Evolutionary conservation across 1,140 invertebrate genomes (phyloP).

Genomic region (Laupala kohalensis): DNA sequence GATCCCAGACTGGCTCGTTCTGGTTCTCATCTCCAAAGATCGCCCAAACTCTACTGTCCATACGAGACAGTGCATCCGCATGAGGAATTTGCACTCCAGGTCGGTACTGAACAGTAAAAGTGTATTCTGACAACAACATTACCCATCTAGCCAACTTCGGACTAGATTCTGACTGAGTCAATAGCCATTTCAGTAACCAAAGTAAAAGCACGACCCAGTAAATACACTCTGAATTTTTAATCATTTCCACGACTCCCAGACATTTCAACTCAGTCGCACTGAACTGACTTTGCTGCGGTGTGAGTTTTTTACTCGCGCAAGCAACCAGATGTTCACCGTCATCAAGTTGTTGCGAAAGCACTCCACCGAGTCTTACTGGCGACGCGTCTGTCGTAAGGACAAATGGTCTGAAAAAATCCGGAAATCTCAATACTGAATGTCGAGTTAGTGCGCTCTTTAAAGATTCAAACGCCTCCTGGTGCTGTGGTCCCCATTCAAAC

Average conservation of each 20-base stretch:
- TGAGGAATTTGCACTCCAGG: no score
- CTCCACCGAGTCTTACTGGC: not conserved
- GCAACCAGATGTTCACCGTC: not conserved
- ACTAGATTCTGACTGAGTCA: no score
- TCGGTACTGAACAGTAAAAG: no score
- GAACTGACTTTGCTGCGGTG: not conserved
- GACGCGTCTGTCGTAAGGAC: not conserved
- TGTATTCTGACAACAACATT: no score
- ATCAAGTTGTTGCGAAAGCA: not conserved
- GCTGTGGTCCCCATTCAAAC: no score
- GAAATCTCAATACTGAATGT: not conserved
- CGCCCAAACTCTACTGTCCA: no score
- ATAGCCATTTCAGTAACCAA: not conserved
- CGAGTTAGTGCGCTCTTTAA: not conserved
- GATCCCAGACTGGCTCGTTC: no score
- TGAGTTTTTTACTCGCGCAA: not conserved
- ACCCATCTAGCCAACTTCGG: no score
- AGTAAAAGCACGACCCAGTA: not conserved
- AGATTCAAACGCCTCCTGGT: not conserved
- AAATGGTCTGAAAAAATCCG: not conserved
- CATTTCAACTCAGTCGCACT: not conserved
- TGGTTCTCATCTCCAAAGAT: no score
- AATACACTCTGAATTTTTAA: not conserved
- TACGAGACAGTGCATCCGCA: no score
- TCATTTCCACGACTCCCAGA: not conserved